Evolutionary conservation across 2,113 vertebrate species (phyloP).

Genomic region (Hepsetus odoe): DNA sequence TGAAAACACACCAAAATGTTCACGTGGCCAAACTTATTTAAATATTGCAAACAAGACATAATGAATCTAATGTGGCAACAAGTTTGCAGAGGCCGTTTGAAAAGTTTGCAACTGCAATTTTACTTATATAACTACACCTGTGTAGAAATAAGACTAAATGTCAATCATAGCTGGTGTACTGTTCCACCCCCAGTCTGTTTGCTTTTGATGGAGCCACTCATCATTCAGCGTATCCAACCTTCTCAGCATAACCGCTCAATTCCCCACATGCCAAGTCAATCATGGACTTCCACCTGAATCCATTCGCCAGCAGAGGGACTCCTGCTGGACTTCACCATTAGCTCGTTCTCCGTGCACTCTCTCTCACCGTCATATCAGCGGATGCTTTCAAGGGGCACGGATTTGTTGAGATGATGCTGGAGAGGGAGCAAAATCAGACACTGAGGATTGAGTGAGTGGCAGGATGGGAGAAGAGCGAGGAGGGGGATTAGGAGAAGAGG

Average conservation of each 20-base stretch:
- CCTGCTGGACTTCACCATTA: background rate
- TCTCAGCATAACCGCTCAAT: background rate
- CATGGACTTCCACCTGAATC: background rate
- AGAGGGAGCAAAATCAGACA: slow-evolving; percentile 7
- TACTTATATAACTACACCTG: too few relatives aligned
- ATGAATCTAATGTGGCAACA: too few relatives aligned
- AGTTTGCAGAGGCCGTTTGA: too few relatives aligned
- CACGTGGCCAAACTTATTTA: too few relatives aligned
- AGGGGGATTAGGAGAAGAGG: slow-evolving; percentile 15
- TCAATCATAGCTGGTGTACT: too few relatives aligned
- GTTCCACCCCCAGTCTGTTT: background rate
- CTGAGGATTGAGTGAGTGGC: background rate
- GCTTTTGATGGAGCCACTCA: background rate
- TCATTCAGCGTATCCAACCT: background rate
- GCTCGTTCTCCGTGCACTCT: background rate
- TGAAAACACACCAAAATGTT: too few relatives aligned
- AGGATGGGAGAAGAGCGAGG: background rate
- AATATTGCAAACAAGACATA: too few relatives aligned
- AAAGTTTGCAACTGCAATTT: too few relatives aligned
- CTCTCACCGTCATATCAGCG: background rate
- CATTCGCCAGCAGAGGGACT: background rate
- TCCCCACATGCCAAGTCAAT: background rate
- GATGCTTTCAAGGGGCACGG: background rate
- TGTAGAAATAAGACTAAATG: too few relatives aligned
- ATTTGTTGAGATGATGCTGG: background rate